Evolutionary conservation across 2,888 invertebrate genomes (phyloP).

Genomic region (Anodontia alba): DNA sequence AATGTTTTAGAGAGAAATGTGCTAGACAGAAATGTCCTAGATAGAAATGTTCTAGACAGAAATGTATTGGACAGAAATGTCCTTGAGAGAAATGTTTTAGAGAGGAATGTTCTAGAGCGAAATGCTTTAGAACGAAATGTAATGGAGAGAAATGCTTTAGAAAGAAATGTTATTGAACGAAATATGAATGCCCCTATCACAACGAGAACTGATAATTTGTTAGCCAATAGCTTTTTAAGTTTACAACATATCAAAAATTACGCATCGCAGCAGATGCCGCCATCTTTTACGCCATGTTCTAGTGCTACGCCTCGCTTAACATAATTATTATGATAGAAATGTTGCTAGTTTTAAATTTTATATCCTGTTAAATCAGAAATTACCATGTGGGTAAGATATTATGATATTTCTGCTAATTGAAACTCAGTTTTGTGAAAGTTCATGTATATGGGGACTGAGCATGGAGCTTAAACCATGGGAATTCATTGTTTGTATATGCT

Average conservation of each 20-base stretch:
- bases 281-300: constrained; percentile 76
- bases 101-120: constrained; percentile 52
- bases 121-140: constrained; percentile 49
- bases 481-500: no score
- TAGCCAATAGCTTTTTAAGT: constrained; percentile 85
- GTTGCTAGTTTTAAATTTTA: constrained; percentile 23
- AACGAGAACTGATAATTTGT: constrained; percentile 68
- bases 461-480: no score
- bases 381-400: no score
- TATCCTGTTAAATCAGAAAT: no score
- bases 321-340: constrained; percentile 50
- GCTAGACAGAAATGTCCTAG: constrained; percentile 47
- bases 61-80: constrained; percentile 32
- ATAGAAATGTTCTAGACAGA: constrained; percentile 50
- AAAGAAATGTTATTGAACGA: constrained; percentile 65
- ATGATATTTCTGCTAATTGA: no score
- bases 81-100: constrained; percentile 22
- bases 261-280: constrained; percentile 81
- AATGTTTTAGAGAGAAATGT: constrained; percentile 14
- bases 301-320: constrained; percentile 75
- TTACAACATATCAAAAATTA: constrained; percentile 97
- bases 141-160: constrained; percentile 51
- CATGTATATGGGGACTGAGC: no score
- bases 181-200: constrained; percentile 78
- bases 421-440: no score